Evolutionary conservation across 92 coral and sea anemone species (phyloP), one percentile per base, ranked within the genome.

Genomic region (Heliopora coerulea): DNA sequence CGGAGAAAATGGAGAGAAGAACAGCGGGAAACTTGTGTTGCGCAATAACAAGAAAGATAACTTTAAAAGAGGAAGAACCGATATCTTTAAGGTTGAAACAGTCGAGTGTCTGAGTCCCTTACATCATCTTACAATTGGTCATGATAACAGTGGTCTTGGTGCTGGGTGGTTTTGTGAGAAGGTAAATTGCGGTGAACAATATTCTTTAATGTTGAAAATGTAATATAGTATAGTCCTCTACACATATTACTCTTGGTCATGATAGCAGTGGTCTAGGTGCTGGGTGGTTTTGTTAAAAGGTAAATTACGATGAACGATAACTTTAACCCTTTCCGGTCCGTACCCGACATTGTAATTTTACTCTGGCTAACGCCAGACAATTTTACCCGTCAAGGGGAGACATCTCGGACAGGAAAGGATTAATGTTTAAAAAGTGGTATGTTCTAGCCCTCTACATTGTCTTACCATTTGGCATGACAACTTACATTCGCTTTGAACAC

Each of bases 211-310:
- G 91, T 90, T 27, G 96, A 92, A 68, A 92, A 89, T 15, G 73
- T 88, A 14, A 86, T 81, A 58, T 83, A 88, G 86, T 74, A 89
- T 34, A 89, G 96, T 85, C 97, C 96, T 3, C 68, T 92, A 44
- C 97, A 92, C 97, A 92, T 54, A 81, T 92, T 58, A 89, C 96
- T 48, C 72, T 92, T 54, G 97, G 97, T 8, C 97, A 92, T 81
- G 98, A 93, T 78, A 93, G 90, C 67, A 74, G 89, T 60, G 98
- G 96, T 37, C 72, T 93, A 39, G 98, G 98, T 13, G 90, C 98
- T 42, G 96, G 96, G 2, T 93, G 89, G 90, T 79, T 78, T 83
- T 90, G 91, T 34, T 91, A 93, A 52, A 56, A 28, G 61, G 61
- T 56, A 28, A 56, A 3, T 6, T 46, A n/a, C n/a, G n/a, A n/a